These are phyloP conservation scores for Tipula lateralis DNA, from an alignment of 2,888 invertebrate species.

Conservation along the genomic window DNA sequence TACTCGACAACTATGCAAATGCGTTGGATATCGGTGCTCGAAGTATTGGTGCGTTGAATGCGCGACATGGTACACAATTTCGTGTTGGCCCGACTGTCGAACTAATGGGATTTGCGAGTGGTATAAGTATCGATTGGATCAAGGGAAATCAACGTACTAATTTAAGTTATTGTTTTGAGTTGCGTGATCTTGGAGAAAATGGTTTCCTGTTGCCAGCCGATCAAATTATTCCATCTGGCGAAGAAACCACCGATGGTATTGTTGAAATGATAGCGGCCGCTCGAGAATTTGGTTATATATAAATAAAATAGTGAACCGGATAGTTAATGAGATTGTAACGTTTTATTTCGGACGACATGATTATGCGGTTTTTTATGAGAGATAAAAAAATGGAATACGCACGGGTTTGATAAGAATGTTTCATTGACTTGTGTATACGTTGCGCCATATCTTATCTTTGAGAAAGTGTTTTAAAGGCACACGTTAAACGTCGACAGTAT, in stretches of 20 bases:
- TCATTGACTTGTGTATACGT: too few relatives aligned
- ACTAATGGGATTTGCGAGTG: conserved; percentile 59
- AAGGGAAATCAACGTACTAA: conserved; percentile 62
- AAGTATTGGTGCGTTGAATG: conserved; percentile 50
- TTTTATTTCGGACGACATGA: too few relatives aligned
- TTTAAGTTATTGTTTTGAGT: conserved; percentile 63
- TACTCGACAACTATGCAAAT: conserved; percentile 46
- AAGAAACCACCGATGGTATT: conserved; percentile 57
- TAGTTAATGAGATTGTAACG: too few relatives aligned
- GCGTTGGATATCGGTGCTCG: conserved; percentile 49
- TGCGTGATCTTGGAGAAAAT: conserved; percentile 62
- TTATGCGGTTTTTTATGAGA: too few relatives aligned
- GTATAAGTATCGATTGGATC: conserved; percentile 70
- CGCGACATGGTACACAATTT: conserved; percentile 58
- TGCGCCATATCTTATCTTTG: too few relatives aligned
- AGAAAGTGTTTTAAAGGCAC: too few relatives aligned
- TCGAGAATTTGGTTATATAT: conserved; percentile 37
- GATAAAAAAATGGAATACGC: too few relatives aligned
- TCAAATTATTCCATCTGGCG: conserved; percentile 61
- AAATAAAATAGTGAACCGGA: too few relatives aligned
- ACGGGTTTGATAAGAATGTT: too few relatives aligned
- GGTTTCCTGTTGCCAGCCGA: conserved; percentile 65
- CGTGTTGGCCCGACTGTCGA: conserved; percentile 57
- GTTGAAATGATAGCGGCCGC: conserved; percentile 48
- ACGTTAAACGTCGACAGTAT: too few relatives aligned